These are phyloP conservation scores for Heliconius himera DNA, from an alignment of 1,140 invertebrate genomes.

Conservation along the genomic window DNA sequence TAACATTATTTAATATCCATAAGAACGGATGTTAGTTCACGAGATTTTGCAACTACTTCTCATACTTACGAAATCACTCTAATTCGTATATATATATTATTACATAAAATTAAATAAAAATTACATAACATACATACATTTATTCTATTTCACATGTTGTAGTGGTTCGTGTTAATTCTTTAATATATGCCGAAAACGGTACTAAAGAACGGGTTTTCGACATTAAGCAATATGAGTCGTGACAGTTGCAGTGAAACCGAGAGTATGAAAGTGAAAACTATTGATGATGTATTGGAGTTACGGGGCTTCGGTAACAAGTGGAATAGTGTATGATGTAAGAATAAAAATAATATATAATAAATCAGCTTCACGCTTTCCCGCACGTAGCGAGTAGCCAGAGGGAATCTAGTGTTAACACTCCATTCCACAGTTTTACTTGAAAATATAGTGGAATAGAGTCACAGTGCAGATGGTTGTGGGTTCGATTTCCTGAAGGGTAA, in stretches of 20 bases:
- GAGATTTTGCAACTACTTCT: background rate
- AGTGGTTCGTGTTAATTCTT: background rate
- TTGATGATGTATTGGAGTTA: slow-evolving; percentile 3
- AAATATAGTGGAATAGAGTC: no score
- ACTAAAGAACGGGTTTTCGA: background rate
- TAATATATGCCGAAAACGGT: background rate
- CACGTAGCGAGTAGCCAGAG: no score
- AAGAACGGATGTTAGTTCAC: background rate
- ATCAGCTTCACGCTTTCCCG: no score
- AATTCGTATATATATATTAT: background rate
- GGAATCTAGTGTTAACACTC: no score
- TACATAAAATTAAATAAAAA: background rate
- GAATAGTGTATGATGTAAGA: background rate
- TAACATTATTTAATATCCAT: background rate
- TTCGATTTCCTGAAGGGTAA: no score
- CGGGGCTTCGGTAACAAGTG: slow-evolving; percentile 6
- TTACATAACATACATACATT: background rate
- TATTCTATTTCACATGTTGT: background rate
- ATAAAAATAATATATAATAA: no score
- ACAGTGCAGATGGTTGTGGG: no score
- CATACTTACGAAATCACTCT: background rate
- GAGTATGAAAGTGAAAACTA: slow-evolving; percentile 7
- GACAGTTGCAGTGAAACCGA: slow-evolving; percentile 1
- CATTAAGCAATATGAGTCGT: slow-evolving; percentile 1
- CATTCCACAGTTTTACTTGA: no score